Conservation (phyloP, 2,113 vertebrate genomes). For the Ovibos moschatus region DNA sequence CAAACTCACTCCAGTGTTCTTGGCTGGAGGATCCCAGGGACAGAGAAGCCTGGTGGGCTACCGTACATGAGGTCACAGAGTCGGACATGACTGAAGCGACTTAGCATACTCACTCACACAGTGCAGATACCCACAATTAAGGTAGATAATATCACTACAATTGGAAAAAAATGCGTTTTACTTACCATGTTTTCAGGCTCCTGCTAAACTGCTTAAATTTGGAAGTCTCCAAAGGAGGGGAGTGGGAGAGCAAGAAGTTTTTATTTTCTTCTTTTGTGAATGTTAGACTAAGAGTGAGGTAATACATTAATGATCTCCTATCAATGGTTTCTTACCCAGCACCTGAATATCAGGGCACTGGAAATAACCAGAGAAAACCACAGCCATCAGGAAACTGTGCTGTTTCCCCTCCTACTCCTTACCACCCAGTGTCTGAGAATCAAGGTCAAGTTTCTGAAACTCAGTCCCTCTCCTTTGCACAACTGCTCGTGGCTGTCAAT, state of each 20-base stretch:
- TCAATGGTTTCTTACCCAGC: neutral
- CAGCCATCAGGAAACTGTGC: neutral
- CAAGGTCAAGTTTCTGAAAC: neutral
- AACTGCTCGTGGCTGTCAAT: neutral
- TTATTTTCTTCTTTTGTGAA: neutral
- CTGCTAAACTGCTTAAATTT: neutral
- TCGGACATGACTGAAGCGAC: fast-evolving
- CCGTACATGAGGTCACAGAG: neutral
- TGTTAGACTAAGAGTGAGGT: neutral
- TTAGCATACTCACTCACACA: neutral
- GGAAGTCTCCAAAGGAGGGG: neutral
- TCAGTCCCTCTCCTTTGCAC: neutral
- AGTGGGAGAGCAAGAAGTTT: neutral
- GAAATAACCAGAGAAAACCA: neutral
- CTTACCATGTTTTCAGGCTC: neutral
- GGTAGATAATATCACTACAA: neutral
- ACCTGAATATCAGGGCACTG: neutral
- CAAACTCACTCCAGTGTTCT: neutral
- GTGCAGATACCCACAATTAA: neutral
- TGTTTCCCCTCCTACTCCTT: neutral
- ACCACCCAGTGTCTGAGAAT: neutral
- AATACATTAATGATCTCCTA: neutral
- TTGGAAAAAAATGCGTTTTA: neutral
- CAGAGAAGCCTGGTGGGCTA: neutral
- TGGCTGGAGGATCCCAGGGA: neutral